Percentiles rank a stretch among this genome's conserved stretches.
Evolutionary conservation across 1,140 invertebrate genomes (phyloP).

Genomic region (Ericerus pela): DNA sequence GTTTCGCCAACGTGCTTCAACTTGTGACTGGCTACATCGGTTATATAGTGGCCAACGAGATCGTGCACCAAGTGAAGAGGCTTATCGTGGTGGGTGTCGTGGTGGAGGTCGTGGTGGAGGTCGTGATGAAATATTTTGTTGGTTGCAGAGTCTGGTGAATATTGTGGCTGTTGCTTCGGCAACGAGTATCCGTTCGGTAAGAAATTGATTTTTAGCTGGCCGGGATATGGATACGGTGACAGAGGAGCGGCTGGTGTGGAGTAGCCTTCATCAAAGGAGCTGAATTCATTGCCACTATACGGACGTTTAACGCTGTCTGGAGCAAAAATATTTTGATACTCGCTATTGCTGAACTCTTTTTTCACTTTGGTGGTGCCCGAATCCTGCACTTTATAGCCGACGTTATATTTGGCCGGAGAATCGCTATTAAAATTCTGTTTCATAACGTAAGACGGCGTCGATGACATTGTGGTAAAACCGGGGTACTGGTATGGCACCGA

Average conservation of each 20-base stretch:
- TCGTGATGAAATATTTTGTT: neutral
- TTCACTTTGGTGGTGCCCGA: neutral
- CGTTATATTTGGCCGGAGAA: neutral
- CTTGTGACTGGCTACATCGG: neutral
- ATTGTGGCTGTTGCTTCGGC: neutral
- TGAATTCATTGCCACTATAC: neutral
- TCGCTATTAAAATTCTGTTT: neutral
- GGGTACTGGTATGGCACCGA: neutral
- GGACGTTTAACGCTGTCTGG: neutral
- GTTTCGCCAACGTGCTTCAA: neutral
- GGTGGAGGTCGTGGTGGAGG: too few relatives aligned
- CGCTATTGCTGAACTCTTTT: constrained; percentile 2
- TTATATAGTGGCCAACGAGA: neutral
- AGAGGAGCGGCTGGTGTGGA: neutral
- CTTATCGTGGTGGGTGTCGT: neutral
- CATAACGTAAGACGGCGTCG: neutral
- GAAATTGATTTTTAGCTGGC: neutral
- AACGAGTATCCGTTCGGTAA: neutral
- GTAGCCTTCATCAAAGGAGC: neutral
- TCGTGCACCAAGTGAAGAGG: constrained; percentile 1
- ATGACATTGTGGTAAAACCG: neutral
- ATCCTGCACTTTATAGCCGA: neutral
- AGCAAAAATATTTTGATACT: neutral
- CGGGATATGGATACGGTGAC: neutral
- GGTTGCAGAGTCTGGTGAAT: too few relatives aligned